Base-by-base conservation (phyloP, 2,888 invertebrate species). In the Drosophila suboccidentalis region DNA sequence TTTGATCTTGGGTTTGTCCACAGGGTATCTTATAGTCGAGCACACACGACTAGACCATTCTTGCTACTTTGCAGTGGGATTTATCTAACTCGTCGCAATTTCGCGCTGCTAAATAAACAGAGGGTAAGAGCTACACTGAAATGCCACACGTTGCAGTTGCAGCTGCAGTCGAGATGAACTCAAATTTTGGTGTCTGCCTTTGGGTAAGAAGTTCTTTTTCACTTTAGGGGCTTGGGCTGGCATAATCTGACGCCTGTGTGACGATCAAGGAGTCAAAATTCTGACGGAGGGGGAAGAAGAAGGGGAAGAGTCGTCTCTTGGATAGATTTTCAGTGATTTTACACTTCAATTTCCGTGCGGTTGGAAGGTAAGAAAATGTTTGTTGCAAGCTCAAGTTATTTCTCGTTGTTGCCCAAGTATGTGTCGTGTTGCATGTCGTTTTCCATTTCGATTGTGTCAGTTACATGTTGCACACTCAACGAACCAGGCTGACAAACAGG, bases 401-500 rank as follows among this genome's bases (percentile, higher is more conserved):
- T 73, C 65, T 69, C 64, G 71, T 58, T 44, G 47, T 49, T 49
- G 26, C 46, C 19, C 39, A 44, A 63, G 68, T 64, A 54, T 82
- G 82, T 78, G 81, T 78, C 83, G 66, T 80, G 77, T 86, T 76
- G 75, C 87, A 82, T 78, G 86, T 77, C 89, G 88, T 85, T 89
- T 85, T 87, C 86, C 88, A 87, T 89, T 85, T 80, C 90, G 83
- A 89, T 85, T 87, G 90, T 85, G 85, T 89, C 85, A 88, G 68
- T 85, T 89, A 85, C 85, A 85, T 80, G 90, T 87, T 85, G 80
- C 88, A 73, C 50, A 57, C 81, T 62, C 70, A 54, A 68, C 67
- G 51, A 49, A 70, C 67, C 51, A 49, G 53, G 50, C 47, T 49
- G 57, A 38, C 39, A 39, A 47, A 43, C 43, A 29, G 38, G 51